phyloP scores from a whole-genome alignment of 2,797 vertebrate genomes.

The Zenarchopterus dispar region DNA sequence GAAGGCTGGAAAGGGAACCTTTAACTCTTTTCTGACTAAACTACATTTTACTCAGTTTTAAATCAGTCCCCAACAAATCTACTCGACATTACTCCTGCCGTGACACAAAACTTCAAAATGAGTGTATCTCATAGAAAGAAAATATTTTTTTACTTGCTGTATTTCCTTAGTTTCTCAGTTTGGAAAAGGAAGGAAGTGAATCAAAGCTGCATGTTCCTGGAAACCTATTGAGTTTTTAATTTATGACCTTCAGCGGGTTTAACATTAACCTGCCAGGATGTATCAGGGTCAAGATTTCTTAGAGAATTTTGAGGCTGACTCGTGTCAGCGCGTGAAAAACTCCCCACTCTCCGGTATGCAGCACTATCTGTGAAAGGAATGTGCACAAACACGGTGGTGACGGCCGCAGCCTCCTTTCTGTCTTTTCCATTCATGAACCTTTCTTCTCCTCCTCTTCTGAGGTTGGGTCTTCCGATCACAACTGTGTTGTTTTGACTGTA shows the following conservation, averaged over 20 bases:
- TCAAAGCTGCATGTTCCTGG: not conserved
- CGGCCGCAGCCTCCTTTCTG: not conserved
- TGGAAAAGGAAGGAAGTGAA: no score
- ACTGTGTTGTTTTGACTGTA: not conserved
- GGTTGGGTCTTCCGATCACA: not conserved
- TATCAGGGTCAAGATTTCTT: not conserved
- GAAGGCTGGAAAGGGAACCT: no score
- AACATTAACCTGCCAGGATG: conserved; percentile 2
- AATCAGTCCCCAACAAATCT: no score
- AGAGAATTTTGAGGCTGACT: conserved; percentile 1
- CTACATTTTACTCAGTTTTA: no score
- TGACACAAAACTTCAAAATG: no score
- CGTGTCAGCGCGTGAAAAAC: not conserved
- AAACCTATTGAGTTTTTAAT: not conserved
- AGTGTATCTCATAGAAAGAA: no score
- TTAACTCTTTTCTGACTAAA: no score
- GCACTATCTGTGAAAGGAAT: conserved; percentile 25
- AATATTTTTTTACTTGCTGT: no score
- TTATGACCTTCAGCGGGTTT: conserved; percentile 10
- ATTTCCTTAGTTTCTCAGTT: no score
- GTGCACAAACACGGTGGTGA: conserved; percentile 6
- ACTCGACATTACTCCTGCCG: no score
- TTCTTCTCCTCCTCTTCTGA: not conserved
- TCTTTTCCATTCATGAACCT: not conserved
- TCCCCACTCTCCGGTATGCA: not conserved